A percentile compares a stretch with the other conserved stretches of the same genome.
These are phyloP conservation scores for Pegea sp. DNA, from an alignment of 23 tunicate genomes.

Conservation along the genomic window DNA sequence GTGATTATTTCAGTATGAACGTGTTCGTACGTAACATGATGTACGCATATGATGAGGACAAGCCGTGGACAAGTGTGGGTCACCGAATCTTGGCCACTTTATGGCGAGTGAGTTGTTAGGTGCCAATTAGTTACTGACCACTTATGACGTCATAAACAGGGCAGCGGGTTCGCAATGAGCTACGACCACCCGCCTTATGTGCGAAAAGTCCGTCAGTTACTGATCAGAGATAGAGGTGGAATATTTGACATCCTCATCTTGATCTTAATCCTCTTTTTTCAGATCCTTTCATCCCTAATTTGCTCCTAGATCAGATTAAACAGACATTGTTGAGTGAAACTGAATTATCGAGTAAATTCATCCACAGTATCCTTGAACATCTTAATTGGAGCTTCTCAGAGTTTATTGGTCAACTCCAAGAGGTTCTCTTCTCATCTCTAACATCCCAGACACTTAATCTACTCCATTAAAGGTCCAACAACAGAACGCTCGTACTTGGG, in stretches of 20 bases:
- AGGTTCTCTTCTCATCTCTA: no score
- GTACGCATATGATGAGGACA: slow-evolving; percentile 89
- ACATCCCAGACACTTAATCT: no score
- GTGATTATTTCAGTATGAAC: slow-evolving; percentile 9
- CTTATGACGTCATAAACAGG: slow-evolving; percentile 17
- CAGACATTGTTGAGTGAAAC: slow-evolving; percentile 31
- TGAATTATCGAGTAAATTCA: slow-evolving; percentile 36
- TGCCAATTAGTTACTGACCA: neutral
- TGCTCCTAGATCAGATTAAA: slow-evolving; percentile 23
- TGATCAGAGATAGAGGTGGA: slow-evolving; percentile 72
- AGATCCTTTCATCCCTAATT: slow-evolving; percentile 68
- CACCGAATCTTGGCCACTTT: slow-evolving; percentile 72
- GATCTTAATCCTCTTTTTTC: neutral
- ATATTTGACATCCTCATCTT: neutral
- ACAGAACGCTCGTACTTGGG: slow-evolving; percentile 30
- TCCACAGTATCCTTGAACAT: slow-evolving; percentile 81
- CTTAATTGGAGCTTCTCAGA: slow-evolving; percentile 94
- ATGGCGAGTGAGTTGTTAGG: slow-evolving; percentile 58
- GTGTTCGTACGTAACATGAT: slow-evolving; percentile 62
- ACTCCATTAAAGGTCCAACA: no score
- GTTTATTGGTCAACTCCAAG: slow-evolving; percentile 79
- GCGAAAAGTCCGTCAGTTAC: slow-evolving; percentile 53
- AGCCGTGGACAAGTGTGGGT: slow-evolving; percentile 93
- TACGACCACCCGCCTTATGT: slow-evolving; percentile 89
- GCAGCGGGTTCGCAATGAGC: slow-evolving; percentile 83